Conservation (phyloP, 2,113 vertebrate genomes). For the Candoia aspera region DNA sequence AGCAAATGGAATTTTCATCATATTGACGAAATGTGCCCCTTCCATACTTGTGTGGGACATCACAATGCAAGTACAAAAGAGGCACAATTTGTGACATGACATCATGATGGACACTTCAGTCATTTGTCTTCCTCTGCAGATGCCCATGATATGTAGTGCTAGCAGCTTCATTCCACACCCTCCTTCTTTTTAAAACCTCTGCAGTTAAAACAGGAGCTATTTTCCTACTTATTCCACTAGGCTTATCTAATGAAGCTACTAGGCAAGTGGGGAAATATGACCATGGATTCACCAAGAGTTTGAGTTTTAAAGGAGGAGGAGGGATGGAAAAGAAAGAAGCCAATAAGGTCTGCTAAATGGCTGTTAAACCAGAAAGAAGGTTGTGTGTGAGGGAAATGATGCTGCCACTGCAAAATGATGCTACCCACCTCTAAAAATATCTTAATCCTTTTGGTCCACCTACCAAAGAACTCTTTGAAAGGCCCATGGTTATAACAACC, state of each 20-base stretch:
- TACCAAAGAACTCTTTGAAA: too few relatives aligned
- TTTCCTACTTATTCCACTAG: not conserved
- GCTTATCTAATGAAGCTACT: not conserved
- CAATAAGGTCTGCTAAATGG: not conserved
- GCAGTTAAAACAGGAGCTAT: not conserved
- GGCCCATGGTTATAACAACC: too few relatives aligned
- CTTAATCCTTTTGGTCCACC: not conserved
- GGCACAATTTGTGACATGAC: not conserved
- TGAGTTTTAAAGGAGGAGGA: not conserved
- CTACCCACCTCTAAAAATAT: not conserved
- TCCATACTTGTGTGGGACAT: not conserved
- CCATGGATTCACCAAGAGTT: not conserved
- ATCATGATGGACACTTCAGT: not conserved
- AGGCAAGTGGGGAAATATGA: not conserved
- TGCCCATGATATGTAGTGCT: not conserved
- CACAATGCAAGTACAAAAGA: not conserved
- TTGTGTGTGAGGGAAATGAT: not conserved
- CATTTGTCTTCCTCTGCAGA: not conserved
- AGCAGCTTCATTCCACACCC: not conserved
- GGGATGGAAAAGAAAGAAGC: not conserved
- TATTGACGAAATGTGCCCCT: not conserved
- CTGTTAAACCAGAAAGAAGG: not conserved
- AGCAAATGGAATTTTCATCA: not conserved
- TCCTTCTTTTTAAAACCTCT: not conserved
- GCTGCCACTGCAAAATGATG: not conserved